Evolutionary conservation across 2,797 vertebrate genomes (phyloP).

Genomic region (Poeciliopsis gracilis): DNA sequence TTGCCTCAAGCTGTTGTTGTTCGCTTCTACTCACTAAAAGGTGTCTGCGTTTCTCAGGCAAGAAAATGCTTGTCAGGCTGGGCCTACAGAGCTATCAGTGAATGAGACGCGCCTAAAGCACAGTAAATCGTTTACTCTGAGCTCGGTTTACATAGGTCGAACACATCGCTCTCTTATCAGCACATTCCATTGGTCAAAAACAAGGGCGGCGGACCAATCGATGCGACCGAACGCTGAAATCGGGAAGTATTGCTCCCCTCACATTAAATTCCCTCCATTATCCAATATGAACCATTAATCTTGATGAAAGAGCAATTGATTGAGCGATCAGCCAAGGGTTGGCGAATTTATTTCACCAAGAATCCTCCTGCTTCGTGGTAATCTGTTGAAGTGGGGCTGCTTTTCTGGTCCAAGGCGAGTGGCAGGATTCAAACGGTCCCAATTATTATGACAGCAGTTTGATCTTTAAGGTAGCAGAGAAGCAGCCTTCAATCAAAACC

Average conservation of each 20-base stretch:
- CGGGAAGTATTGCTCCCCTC: conserved; percentile 69
- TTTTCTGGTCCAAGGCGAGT: conserved; percentile 10
- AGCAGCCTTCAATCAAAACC: conserved; percentile 59
- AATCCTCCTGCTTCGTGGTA: conserved; percentile 44
- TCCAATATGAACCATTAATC: conserved; percentile 76
- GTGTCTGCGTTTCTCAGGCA: conserved; percentile 80
- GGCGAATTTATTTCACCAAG: conserved; percentile 63
- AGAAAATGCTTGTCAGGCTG: conserved; percentile 78
- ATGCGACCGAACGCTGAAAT: conserved; percentile 61
- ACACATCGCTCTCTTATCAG: conserved; percentile 58
- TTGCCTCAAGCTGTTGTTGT: conserved; percentile 85
- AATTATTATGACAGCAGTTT: conserved; percentile 78
- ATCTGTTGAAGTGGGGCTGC: conserved; percentile 46
- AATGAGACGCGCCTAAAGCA: conserved; percentile 70
- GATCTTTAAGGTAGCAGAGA: conserved; percentile 80
- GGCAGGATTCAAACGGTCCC: conserved; percentile 56
- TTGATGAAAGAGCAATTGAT: conserved; percentile 73
- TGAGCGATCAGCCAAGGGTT: conserved; percentile 51
- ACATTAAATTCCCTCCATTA: conserved; percentile 70
- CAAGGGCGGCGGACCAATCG: conserved; percentile 51
- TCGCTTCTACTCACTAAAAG: conserved; percentile 80
- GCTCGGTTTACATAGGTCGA: conserved; percentile 68
- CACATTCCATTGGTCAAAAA: conserved; percentile 60
- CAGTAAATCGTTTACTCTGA: conserved; percentile 72
- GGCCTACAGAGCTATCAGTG: conserved; percentile 77